Percentiles rank a stretch among this genome's conserved stretches.
These are phyloP conservation scores for Rhimphoctona megacephalus DNA, from an alignment of 2,888 invertebrate species.

Conservation along the genomic window DNA sequence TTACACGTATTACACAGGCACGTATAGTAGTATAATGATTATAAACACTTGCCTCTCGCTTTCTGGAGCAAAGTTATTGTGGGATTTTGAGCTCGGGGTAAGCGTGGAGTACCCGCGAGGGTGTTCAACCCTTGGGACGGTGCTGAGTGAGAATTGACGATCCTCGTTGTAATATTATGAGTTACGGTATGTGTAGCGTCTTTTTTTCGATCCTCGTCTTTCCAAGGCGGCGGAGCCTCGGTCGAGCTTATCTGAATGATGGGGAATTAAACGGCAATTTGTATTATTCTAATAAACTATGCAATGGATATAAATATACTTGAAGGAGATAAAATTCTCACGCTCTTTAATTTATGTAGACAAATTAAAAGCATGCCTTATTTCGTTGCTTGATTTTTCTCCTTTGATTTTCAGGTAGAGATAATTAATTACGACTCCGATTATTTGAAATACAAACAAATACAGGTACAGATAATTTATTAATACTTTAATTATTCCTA, in stretches of 20 bases:
- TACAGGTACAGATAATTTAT: background rate
- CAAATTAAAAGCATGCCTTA: background rate
- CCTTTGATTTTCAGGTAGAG: background rate
- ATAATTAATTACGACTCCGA: background rate
- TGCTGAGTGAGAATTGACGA: slow-evolving; percentile 87
- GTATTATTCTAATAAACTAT: background rate
- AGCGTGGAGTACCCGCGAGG: slow-evolving; percentile 84
- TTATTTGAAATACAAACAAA: background rate
- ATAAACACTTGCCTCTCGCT: slow-evolving; percentile 90
- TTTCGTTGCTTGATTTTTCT: background rate
- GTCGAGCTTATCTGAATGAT: slow-evolving; percentile 42
- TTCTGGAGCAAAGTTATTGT: slow-evolving; percentile 95
- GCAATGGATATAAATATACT: background rate
- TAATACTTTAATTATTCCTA: background rate
- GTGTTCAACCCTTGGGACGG: slow-evolving; percentile 87
- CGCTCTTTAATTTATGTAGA: background rate
- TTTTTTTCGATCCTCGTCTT: slow-evolving; percentile 73
- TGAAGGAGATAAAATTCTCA: background rate
- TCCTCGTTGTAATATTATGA: slow-evolving; percentile 79
- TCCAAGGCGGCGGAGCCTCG: slow-evolving; percentile 77
- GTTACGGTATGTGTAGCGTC: slow-evolving; percentile 71
- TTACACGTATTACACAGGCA: too few relatives aligned
- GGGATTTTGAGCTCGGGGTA: slow-evolving; percentile 94
- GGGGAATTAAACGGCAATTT: slow-evolving; percentile 4
- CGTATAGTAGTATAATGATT: background rate